Base-by-base conservation (phyloP, 2,888 invertebrate genomes). In the Caenorhabditis angaria region DNA sequence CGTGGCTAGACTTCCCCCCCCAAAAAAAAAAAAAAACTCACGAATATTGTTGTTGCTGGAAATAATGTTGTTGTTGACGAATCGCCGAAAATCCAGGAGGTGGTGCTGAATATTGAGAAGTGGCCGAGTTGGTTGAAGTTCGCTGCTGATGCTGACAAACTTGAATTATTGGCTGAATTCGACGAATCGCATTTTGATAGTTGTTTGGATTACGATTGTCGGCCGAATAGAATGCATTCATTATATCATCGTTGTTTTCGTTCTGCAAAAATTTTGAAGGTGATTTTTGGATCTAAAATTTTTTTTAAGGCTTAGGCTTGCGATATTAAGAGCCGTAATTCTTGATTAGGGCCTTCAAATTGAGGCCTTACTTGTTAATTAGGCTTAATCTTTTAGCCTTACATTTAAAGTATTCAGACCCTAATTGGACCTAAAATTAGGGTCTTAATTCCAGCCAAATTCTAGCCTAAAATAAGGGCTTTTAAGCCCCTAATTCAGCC, bases 71-170 rank as follows among this genome's bases (percentile, higher is more conserved):
- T 25, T 20, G 53, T n/a, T 65, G 64, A 14, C 50, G 63, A 14
- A 69, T 56, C 57, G 35, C 24, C 1, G 32, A 29, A 41, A 70
- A 70, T 12, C 70, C 70, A 24, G 61, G 61, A 22, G 57, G 61
- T 22, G 67, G 67, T 18, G 41, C 41, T 18, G 41, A 5, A 56
- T 24, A 24, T 50, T 20, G 24, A 56, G 61, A n/a, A 58, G 65
- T 18, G 61, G n/a, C n/a, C n/a, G 70, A n/a, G 57, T 63, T 3
- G 60, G 70, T n/a, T 18, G 50, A 22, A 12, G 41, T 18, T 14
- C 14, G 10, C 5, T 12, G 41, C 6, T 3, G 10, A 14, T 18
- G 14, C 3, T 18, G 41, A 41, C 41, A 18, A 41, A 41, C 41
- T 41, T 41, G 41, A 5, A 41, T 41, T 35, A 14, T 35, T 10